Evolutionary conservation across 1,140 invertebrate genomes (phyloP), one percentile per base, ranked within the genome.

Genomic region (Drosophila santomea): DNA sequence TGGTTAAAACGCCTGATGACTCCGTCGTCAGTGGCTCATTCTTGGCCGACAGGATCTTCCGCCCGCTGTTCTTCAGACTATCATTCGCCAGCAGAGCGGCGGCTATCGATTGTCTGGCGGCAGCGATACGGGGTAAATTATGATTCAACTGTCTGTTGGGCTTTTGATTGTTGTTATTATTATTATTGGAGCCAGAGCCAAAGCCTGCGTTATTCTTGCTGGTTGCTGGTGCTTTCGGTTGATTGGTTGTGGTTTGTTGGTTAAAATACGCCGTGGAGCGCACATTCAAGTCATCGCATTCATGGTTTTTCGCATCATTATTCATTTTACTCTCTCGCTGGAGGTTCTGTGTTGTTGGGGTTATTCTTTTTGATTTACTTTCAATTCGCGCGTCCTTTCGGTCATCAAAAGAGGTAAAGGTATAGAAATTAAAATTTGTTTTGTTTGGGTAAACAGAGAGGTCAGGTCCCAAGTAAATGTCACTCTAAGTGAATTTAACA

Each of bases 281-380:
- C 74, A 86, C 72, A 68, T 78, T 91, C 67, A 91, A 83, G 75
- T 90, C 86, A 88, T 91, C 83, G 83, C 83, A 66, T 64, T 88
- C 63, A 88, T 79, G 79, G 66, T 69, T 85, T 85, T 90, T 90
- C 69, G 79, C 90, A 91, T 91, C 90, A 91, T 91, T 91, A 91
- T 88, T 91, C 90, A 91, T 91, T 90, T 91, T 91, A 78, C 76
- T 79, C 88, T 83, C 71, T 72, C 64, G 68, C 20, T 44, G 67
- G 43, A 25, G 54, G 79, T 74, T 69, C 36, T 62, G 55, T 62
- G 57, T 78, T 63, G 59, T 41, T 51, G 10, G 52, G 48, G 28
- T 17, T 52, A 50, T 56, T 54, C 20, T 74, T 52, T 32, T 52
- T 36, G 32, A 52, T 52, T 75, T 58, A 72, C 54, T 75, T 38